Evolutionary conservation across 2,888 invertebrate genomes (phyloP).

Genomic region (Diarsia dahlii): DNA sequence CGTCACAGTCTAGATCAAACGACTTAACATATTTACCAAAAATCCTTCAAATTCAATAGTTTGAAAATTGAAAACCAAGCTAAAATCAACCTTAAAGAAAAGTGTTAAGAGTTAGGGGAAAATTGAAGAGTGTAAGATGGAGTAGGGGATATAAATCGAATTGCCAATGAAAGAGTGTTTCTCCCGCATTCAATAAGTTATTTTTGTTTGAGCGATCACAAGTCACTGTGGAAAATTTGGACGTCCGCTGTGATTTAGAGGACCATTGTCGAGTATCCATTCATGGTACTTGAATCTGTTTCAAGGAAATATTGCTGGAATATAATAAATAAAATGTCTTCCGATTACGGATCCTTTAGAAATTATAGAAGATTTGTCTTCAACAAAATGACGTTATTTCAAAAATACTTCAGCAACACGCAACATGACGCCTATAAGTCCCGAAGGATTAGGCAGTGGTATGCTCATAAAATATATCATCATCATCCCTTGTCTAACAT

Average conservation of each 20-base stretch:
- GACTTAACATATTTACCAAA: slow-evolving; percentile 69
- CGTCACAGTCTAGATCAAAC: slow-evolving; percentile 70
- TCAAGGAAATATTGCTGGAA: slow-evolving; percentile 2
- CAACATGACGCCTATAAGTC: not conserved
- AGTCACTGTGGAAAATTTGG: slow-evolving; percentile 46
- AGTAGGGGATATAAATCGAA: slow-evolving; percentile 63
- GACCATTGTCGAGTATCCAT: slow-evolving; percentile 39
- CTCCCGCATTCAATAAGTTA: slow-evolving; percentile 67
- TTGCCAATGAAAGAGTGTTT: slow-evolving; percentile 67
- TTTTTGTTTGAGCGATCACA: slow-evolving; percentile 68
- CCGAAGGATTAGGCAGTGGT: not conserved
- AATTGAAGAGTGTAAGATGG: slow-evolving; percentile 1
- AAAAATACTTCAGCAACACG: not conserved
- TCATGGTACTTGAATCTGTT: slow-evolving; percentile 13
- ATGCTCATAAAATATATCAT: no score
- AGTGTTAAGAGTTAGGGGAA: slow-evolving; percentile 4
- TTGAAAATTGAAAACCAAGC: not conserved
- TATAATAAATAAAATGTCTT: not conserved
- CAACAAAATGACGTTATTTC: not conserved
- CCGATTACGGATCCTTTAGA: not conserved
- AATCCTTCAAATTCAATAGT: slow-evolving; percentile 17
- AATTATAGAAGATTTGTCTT: not conserved
- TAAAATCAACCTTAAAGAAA: slow-evolving; percentile 33
- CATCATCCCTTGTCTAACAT: no score
- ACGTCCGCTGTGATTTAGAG: slow-evolving; percentile 47